A percentile compares a stretch with the other conserved stretches of the same genome.
Evolutionary conservation across 92 coral and sea anemone species (phyloP).

Genomic region (Anthopleura xanthogrammica): DNA sequence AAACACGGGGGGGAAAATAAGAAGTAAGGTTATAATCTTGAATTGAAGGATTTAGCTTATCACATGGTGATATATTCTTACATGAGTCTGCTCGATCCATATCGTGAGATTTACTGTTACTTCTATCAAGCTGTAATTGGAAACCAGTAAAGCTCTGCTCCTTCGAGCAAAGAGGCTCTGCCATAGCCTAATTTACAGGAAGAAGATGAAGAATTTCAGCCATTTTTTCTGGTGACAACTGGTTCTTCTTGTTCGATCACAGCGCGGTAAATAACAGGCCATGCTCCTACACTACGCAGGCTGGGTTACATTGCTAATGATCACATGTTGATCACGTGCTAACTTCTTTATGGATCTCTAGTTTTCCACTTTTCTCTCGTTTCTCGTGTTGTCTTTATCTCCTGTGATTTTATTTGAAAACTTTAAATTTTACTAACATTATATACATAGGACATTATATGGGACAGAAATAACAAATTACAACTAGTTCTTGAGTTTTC

Average conservation of each 20-base stretch:
- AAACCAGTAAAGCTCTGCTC: slow-evolving; percentile 57
- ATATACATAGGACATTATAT: too few relatives aligned
- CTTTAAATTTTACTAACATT: too few relatives aligned
- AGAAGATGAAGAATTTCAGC: slow-evolving; percentile 7
- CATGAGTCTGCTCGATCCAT: slow-evolving; percentile 47
- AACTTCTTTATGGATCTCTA: not conserved
- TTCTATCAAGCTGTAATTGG: slow-evolving; percentile 71
- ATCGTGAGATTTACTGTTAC: slow-evolving; percentile 58
- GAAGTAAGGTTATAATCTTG: not conserved
- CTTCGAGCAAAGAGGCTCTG: slow-evolving; percentile 63
- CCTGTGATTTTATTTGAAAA: not conserved
- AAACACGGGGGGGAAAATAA: not conserved
- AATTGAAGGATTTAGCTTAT: not conserved
- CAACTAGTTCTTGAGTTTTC: too few relatives aligned
- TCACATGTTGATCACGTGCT: not conserved
- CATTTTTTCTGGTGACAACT: slow-evolving; percentile 4
- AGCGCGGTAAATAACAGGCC: slow-evolving; percentile 17
- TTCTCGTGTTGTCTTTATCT: too few relatives aligned
- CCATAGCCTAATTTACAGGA: slow-evolving; percentile 43
- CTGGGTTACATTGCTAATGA: slow-evolving; percentile 11
- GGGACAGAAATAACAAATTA: too few relatives aligned
- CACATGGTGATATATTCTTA: slow-evolving; percentile 20
- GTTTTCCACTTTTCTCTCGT: too few relatives aligned
- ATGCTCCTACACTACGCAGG: not conserved
- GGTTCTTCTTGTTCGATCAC: not conserved